Conservation (phyloP, 2,888 invertebrate species). For the Cylindroiulus punctatus region DNA sequence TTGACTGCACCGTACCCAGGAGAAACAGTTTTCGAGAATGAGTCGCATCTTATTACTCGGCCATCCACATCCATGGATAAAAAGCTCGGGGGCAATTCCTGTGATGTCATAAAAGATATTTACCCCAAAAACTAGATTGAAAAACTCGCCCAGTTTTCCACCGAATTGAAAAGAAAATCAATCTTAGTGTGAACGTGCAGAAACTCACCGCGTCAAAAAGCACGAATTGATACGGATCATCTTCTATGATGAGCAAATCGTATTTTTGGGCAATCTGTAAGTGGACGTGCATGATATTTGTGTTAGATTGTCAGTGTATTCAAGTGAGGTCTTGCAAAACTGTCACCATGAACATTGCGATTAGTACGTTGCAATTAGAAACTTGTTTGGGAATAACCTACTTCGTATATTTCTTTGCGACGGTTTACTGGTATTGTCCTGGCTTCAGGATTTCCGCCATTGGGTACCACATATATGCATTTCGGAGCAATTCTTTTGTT, state of each 20-base stretch:
- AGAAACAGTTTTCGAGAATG: slow-evolving; percentile 65
- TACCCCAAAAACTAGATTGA: not conserved
- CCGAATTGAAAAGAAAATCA: not conserved
- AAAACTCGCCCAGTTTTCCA: not conserved
- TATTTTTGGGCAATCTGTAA: slow-evolving; percentile 75
- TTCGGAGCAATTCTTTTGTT: slow-evolving; percentile 40
- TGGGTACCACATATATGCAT: slow-evolving; percentile 50
- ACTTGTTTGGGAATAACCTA: not conserved
- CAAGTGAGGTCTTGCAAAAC: too few species aligned
- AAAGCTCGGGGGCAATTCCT: slow-evolving; percentile 54
- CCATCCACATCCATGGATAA: slow-evolving; percentile 64
- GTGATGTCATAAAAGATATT: not conserved
- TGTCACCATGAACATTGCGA: too few species aligned
- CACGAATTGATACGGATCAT: slow-evolving; percentile 84
- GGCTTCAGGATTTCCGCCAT: slow-evolving; percentile 54
- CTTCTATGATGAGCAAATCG: slow-evolving; percentile 81
- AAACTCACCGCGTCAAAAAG: slow-evolving; percentile 73
- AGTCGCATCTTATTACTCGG: slow-evolving; percentile 65
- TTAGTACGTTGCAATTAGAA: not conserved
- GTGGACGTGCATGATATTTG: not conserved
- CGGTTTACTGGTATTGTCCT: not conserved
- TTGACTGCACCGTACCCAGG: slow-evolving; percentile 62
- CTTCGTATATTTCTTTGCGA: slow-evolving; percentile 53
- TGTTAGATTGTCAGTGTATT: too few species aligned
- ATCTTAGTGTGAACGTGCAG: not conserved